These are phyloP conservation scores for Salarias fasciatus DNA, from an alignment of 2,797 vertebrate genomes.

Conservation along the genomic window DNA sequence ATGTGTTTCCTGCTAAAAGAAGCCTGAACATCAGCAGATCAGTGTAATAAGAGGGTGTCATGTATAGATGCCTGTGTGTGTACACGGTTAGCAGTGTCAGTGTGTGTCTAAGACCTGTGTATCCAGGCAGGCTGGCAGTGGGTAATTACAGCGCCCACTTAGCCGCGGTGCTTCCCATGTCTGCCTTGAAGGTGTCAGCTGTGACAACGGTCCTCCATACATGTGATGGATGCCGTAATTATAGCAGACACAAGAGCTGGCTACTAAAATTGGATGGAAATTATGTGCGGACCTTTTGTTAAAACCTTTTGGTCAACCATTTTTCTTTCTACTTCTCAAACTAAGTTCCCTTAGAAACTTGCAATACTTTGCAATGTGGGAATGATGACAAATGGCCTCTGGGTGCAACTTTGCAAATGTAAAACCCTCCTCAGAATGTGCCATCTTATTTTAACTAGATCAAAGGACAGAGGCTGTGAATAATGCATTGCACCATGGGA, in stretches of 20 bases:
- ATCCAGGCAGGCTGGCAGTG: slow-evolving; percentile 52
- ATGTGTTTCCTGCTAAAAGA: not conserved
- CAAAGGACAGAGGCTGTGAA: slow-evolving; percentile 48
- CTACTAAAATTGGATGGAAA: slow-evolving; percentile 29
- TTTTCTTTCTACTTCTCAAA: slow-evolving; percentile 8
- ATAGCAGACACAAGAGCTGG: slow-evolving; percentile 33
- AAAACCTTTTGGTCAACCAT: not conserved
- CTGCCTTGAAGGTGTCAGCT: slow-evolving; percentile 62
- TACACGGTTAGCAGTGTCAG: slow-evolving; percentile 12
- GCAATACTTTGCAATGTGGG: slow-evolving; percentile 3
- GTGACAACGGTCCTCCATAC: slow-evolving; percentile 35
- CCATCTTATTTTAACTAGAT: slow-evolving; percentile 55
- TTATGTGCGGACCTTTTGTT: slow-evolving; percentile 9
- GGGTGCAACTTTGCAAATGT: slow-evolving; percentile 36
- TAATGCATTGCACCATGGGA: slow-evolving; percentile 52
- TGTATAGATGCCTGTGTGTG: slow-evolving; percentile 3
- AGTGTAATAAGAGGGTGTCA: slow-evolving; percentile 45
- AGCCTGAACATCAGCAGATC: slow-evolving; percentile 23
- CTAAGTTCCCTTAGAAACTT: not conserved
- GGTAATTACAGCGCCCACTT: slow-evolving; percentile 73
- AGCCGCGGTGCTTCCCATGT: slow-evolving; percentile 46
- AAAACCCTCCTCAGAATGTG: slow-evolving; percentile 36
- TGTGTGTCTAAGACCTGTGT: slow-evolving; percentile 28
- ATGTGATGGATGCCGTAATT: slow-evolving; percentile 70
- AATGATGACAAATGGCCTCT: slow-evolving; percentile 32